Evolutionary conservation across 1,140 invertebrate genomes (phyloP).

Genomic region (Pseudomyrmex gracilis): DNA sequence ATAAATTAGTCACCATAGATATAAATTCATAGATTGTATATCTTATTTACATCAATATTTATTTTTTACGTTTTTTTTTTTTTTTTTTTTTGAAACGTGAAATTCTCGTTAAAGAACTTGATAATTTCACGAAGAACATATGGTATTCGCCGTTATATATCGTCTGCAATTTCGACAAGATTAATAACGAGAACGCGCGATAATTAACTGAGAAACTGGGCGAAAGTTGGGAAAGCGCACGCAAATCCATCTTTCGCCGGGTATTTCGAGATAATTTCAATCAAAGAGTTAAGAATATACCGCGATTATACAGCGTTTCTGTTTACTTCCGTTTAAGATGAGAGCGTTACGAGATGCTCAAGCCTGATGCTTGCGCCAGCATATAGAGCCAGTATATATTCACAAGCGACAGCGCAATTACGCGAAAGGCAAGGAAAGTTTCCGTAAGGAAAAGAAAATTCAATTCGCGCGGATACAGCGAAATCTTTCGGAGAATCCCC

Average conservation of each 20-base stretch:
- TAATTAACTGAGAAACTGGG: slow-evolving; percentile 68
- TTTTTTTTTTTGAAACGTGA: too few relatives aligned
- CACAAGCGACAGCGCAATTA: slow-evolving; percentile 17
- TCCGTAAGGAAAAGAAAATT: slow-evolving; percentile 24
- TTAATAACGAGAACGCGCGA: slow-evolving; percentile 54
- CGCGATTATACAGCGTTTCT: too few relatives aligned
- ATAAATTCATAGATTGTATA: too few relatives aligned
- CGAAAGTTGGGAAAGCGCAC: slow-evolving; percentile 68
- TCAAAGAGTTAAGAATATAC: slow-evolving; percentile 54
- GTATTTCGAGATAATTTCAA: slow-evolving; percentile 68
- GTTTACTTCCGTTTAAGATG: slow-evolving; percentile 49
- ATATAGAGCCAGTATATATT: background rate
- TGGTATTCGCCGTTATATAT: background rate
- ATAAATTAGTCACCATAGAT: too few relatives aligned
- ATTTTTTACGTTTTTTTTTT: too few relatives aligned
- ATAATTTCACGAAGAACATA: background rate
- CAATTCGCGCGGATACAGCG: background rate
- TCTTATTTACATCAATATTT: too few relatives aligned
- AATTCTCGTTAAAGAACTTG: background rate
- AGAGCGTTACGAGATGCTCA: slow-evolving; percentile 40
- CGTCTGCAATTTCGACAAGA: slow-evolving; percentile 51
- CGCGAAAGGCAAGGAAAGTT: background rate
- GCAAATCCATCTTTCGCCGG: slow-evolving; percentile 63
- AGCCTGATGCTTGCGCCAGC: slow-evolving; percentile 24
- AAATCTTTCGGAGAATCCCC: slow-evolving; percentile 55